These are phyloP conservation scores for Onychomys torridus DNA, from an alignment of 2,797 vertebrate species.

Conservation along the genomic window DNA sequence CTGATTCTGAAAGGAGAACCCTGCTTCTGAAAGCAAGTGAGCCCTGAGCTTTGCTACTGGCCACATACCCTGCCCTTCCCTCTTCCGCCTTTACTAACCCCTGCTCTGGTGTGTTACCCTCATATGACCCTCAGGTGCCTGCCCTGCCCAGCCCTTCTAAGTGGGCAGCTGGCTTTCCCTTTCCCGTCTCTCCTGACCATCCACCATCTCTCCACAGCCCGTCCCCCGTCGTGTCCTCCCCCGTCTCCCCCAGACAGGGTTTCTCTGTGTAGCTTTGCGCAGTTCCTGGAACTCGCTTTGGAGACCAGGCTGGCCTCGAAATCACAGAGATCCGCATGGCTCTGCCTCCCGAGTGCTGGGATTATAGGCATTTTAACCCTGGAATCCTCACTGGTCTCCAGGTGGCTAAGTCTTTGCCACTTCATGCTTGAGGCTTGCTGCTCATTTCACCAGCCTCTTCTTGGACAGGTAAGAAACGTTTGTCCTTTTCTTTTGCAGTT, in stretches of 20 bases:
- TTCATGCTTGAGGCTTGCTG: background rate
- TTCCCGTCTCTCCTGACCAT: background rate
- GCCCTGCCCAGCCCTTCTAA: background rate
- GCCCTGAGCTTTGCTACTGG: background rate
- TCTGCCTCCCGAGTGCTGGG: too few species aligned
- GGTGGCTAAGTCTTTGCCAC: background rate
- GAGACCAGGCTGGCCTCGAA: too few species aligned
- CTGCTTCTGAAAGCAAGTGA: background rate
- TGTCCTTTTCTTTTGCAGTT: slow-evolving; percentile 28
- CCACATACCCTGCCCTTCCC: background rate
- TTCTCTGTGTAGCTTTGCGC: too few species aligned
- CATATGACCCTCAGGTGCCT: background rate
- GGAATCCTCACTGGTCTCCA: background rate
- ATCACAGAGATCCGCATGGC: too few species aligned
- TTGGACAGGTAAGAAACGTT: background rate
- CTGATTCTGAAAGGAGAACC: slow-evolving; percentile 26
- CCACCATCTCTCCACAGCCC: background rate
- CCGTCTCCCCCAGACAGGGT: too few species aligned
- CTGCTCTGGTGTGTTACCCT: background rate
- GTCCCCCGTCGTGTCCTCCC: too few species aligned
- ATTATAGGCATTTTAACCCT: background rate
- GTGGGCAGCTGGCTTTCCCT: background rate
- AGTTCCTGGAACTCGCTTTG: too few species aligned
- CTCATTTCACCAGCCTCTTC: background rate
- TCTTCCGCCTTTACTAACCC: background rate